phyloP scores from a whole-genome alignment of 92 coral and sea anemone genomes.

The Zoanthus gigantus region DNA sequence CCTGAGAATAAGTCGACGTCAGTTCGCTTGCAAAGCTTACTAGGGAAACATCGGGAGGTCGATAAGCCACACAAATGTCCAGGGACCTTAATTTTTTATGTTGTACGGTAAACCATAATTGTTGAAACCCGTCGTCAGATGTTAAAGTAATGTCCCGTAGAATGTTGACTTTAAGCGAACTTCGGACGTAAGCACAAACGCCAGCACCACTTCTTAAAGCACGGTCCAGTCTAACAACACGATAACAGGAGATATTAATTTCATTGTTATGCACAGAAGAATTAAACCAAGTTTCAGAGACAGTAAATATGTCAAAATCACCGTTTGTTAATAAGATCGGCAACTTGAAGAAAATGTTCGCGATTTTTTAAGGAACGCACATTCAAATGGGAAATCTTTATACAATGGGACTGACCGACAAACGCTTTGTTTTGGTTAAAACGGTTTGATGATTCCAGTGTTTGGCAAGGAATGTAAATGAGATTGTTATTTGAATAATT shows the following conservation, averaged over 20 bases:
- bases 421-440: too few relatives aligned
- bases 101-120: background rate
- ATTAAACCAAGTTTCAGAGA: too few relatives aligned
- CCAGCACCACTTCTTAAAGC: background rate
- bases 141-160: background rate
- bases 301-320: too few relatives aligned
- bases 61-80: conserved; percentile 2
- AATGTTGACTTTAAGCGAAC: background rate
- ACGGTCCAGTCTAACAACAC: background rate
- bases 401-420: too few relatives aligned
- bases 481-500: too few relatives aligned
- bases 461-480: too few relatives aligned
- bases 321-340: too few relatives aligned
- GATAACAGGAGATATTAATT: background rate
- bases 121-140: background rate
- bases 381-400: too few relatives aligned
- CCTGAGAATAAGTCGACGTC: conserved; percentile 4
- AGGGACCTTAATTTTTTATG: background rate
- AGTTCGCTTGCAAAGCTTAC: background rate
- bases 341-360: too few relatives aligned
- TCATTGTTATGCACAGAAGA: too few relatives aligned
- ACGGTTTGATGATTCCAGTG: too few relatives aligned
- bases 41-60: conserved; percentile 4
- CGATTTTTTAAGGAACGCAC: too few relatives aligned
- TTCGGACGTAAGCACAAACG: background rate